Base-by-base conservation (phyloP, 2,797 vertebrate genomes). In the Silurus lanzhouensis region DNA sequence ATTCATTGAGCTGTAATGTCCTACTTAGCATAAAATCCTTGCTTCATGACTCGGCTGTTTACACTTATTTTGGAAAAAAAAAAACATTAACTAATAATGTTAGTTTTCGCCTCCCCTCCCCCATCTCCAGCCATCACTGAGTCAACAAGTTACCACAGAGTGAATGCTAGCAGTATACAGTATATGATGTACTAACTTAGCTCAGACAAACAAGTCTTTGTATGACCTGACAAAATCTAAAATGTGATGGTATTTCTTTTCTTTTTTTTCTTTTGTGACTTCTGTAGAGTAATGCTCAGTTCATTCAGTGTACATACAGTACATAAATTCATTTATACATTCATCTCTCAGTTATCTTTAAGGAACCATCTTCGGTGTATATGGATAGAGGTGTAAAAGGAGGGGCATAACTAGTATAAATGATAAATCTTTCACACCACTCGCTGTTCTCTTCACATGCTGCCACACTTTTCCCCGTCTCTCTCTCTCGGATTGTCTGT, bases 371-470 rank as follows among this genome's bases (percentile, higher is more conserved):
- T 75, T 9, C 4, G 72, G 48, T 27, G 14, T 55, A 20, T 60
- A 19, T 74, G 71, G 12, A 66, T 67, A 20, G 44, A 27, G 52
- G 20, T 67, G 52, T 57, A 48, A 8, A 48, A 20, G 46, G 57
- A 38, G 57, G 19, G 9, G 58, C 27, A 19, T 7, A 77, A 27
- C 72, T 9, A 58, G 55, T 27, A 17, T 60, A 27, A 60, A 60
- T 76, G 55, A 58, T 76, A 15, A 76, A 76, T 58, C 74, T 76
- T 76, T 76, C 55, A 31, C 22, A 74, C 46, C 25, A 76, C 74
- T 58, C 55, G 8, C 55, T 31, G 74, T 60, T 60, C 31, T 38
- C 55, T 60, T 77, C 55, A 38, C 75, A 77, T 60, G 27, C 17
- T 60, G 55, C 25, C 52, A 58, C 55, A 38, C 17, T 77, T 55